Evolutionary conservation across 2,797 vertebrate genomes (phyloP), one percentile per base, ranked within the genome.

Genomic region (Brachymystax lenok): DNA sequence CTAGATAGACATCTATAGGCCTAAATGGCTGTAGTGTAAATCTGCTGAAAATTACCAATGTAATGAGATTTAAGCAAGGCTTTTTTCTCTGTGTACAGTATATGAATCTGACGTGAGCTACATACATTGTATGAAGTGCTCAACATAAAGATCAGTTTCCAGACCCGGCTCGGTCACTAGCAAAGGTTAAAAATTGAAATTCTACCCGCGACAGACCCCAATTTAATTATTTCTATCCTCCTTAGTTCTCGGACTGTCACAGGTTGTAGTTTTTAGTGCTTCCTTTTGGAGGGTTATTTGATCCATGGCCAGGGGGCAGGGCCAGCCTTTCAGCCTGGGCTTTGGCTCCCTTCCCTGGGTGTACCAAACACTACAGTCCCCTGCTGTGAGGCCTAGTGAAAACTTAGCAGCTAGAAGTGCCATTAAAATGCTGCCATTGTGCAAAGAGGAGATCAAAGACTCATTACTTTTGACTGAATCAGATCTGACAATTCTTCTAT

Each of bases 331-430:
- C 82, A 87, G 66, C 80, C 88, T 82, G 82, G 83, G 83, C 79
- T 80, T 82, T 86, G 89, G 85, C 85, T 80, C 86, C 87, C 85
- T 88, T 89, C 85, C 86, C 81, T 88, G 84, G 80, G 86, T 84
- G 80, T 80, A 85, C 82, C 83, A 66, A 81, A 85, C 85, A 90
- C 87, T 90, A 85, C 71, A 90, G 83, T 80, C 84, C 87, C 87
- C 88, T 89, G 90, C 88, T 89, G 88, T 74, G 86, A 79, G 86
- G 91, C 91, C 90, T 91, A 86, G 81, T 87, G 90, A 85, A 90
- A 89, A 91, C 84, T 82, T 85, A n/a, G 54, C 81, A 83, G 86
- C 83, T 81, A 24, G 75, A 80, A 88, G 88, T 75, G 84, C 83
- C 85, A 80, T 83, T 84, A 87, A 92, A 88, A 82, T 73, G 77